Percentiles rank a stretch among this genome's conserved stretches.
Conservation (phyloP, 2,797 vertebrate species). For the Tachyglossus aculeatus region DNA sequence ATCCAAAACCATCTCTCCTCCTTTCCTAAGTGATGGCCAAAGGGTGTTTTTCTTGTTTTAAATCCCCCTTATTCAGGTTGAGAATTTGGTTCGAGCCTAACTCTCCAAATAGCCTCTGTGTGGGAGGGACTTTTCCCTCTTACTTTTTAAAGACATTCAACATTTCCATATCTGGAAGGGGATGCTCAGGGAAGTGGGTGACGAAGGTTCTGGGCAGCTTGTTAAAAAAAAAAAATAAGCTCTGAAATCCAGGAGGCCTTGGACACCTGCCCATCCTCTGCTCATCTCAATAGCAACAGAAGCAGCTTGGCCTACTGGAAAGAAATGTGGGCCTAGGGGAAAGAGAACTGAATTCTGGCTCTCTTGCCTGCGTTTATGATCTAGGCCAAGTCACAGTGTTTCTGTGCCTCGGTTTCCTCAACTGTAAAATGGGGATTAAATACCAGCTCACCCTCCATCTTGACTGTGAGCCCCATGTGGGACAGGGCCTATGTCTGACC, state of each 20-base stretch:
- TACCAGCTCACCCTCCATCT: rapidly evolving
- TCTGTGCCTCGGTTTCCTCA: neutral
- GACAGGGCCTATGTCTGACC: too few species aligned
- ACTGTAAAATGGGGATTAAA: neutral
- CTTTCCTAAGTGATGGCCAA: neutral
- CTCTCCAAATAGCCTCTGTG: neutral
- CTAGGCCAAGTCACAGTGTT: neutral
- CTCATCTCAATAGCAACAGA: too few species aligned
- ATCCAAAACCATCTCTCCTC: too few species aligned
- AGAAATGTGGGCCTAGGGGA: neutral
- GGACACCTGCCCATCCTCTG: too few species aligned
- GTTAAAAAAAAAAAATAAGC: too few species aligned
- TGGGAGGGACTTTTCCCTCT: neutral
- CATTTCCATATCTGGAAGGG: neutral
- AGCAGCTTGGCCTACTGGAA: neutral
- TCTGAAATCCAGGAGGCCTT: too few species aligned
- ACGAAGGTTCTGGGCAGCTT: too few species aligned
- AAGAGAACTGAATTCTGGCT: neutral
- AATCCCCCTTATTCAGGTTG: neutral
- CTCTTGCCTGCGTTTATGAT: neutral
- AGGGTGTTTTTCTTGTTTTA: neutral
- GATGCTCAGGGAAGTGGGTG: neutral
- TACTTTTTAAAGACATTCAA: neutral
- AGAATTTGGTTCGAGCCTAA: neutral
- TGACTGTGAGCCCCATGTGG: too few species aligned